These are phyloP conservation scores for Lithophane socia DNA, from an alignment of 2,888 invertebrate genomes.

Conservation along the genomic window DNA sequence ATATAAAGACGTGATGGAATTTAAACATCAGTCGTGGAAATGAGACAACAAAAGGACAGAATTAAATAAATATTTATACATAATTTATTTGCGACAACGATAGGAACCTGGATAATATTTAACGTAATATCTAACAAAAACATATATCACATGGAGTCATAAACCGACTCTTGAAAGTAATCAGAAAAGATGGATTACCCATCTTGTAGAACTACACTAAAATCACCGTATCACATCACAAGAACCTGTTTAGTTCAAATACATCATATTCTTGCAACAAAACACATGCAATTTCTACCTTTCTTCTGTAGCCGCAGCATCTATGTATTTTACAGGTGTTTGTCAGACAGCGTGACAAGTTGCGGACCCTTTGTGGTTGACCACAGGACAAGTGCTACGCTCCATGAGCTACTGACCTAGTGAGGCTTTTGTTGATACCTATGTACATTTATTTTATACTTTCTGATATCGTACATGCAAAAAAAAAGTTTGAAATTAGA, in stretches of 20 bases:
- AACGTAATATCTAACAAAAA: neutral
- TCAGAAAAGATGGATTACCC: neutral
- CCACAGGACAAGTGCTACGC: slow-evolving; percentile 39
- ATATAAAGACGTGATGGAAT: neutral
- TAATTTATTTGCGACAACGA: neutral
- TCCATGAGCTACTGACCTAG: slow-evolving; percentile 54
- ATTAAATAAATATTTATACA: neutral
- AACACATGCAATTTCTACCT: slow-evolving; percentile 18
- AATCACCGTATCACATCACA: neutral
- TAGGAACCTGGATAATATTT: neutral
- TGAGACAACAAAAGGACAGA: neutral
- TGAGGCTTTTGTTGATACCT: slow-evolving; percentile 12
- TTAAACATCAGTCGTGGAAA: neutral
- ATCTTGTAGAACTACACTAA: neutral
- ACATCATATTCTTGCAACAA: neutral
- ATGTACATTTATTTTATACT: neutral
- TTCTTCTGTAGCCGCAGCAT: slow-evolving; percentile 37
- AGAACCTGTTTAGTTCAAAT: neutral
- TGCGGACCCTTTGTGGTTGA: slow-evolving; percentile 50
- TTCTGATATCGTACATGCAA: neutral
- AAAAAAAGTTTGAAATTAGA: neutral
- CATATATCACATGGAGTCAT: neutral
- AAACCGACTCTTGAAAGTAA: neutral
- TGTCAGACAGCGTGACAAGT: slow-evolving; percentile 37
- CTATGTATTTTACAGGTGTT: slow-evolving; percentile 9